A percentile compares a stretch with the other conserved stretches of the same genome.
Evolutionary conservation across 2,113 vertebrate genomes (phyloP).

Genomic region (Ophthalmolycus amberensis): DNA sequence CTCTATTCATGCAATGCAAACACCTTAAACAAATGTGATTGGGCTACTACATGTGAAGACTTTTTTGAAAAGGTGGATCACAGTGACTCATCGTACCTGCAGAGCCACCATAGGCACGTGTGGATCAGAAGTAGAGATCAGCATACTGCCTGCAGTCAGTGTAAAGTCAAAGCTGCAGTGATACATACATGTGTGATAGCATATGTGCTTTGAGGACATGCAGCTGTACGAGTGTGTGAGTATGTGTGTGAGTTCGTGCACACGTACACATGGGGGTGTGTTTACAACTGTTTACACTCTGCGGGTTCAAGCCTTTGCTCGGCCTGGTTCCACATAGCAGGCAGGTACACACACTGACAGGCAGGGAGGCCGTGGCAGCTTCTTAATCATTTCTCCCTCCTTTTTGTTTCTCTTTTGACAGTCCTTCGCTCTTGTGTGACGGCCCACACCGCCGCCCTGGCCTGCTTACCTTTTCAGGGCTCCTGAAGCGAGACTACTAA

Average conservation of each 20-base stretch:
- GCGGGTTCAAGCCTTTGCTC: constrained; percentile 23
- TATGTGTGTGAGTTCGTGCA: constrained; percentile 11
- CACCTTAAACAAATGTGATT: too few species aligned
- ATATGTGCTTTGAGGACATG: constrained; percentile 30
- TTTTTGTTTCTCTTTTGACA: constrained; percentile 78
- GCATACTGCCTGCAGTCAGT: not conserved
- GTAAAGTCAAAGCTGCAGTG: constrained; percentile 7
- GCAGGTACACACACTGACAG: constrained; percentile 64
- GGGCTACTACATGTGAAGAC: too few species aligned
- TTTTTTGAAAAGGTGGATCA: constrained; percentile 25
- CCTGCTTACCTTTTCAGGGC: constrained; percentile 75
- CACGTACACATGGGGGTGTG: constrained; percentile 37
- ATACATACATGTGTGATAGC: not conserved
- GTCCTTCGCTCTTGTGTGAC: constrained; percentile 65
- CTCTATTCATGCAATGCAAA: too few species aligned
- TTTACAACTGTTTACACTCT: constrained; percentile 71
- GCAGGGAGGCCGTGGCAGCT: constrained; percentile 66
- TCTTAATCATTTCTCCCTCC: constrained; percentile 73
- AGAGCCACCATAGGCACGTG: not conserved
- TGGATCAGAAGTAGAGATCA: constrained; percentile 2
- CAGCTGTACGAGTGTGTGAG: constrained; percentile 32
- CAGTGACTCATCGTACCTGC: not conserved
- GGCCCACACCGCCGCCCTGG: constrained; percentile 56
- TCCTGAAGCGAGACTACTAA: constrained; percentile 80
- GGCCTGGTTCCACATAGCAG: constrained; percentile 48